Conservation (phyloP, 2,797 vertebrate species). For the Hapalemur alaotrensis region DNA sequence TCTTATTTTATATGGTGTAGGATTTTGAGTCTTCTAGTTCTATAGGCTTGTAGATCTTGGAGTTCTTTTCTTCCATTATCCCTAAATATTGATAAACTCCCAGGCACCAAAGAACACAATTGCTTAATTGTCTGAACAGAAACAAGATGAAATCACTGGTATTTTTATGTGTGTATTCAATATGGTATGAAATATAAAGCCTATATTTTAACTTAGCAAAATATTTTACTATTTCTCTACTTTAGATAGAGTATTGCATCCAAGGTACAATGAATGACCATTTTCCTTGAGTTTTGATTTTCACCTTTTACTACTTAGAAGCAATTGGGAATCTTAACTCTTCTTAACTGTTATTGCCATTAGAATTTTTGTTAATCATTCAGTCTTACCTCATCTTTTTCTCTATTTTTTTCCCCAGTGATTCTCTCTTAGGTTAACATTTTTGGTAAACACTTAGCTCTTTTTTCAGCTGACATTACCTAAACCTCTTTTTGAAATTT, state of each 20-base stretch:
- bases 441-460: slow-evolving; percentile 38
- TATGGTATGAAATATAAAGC: slow-evolving; percentile 75
- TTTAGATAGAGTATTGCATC: slow-evolving; percentile 72
- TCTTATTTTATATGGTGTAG: slow-evolving; percentile 48
- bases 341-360: not conserved
- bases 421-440: slow-evolving; percentile 8
- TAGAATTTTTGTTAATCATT: slow-evolving; percentile 45
- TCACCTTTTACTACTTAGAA: slow-evolving; percentile 66
- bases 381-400: not conserved
- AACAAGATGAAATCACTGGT: slow-evolving; percentile 78
- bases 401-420: not conserved
- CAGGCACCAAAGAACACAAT: slow-evolving; percentile 85
- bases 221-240: slow-evolving; percentile 77
- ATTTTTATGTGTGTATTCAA: slow-evolving; percentile 80
- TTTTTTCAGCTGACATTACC: slow-evolving; percentile 48
- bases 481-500: slow-evolving; percentile 62
- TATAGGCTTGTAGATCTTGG: slow-evolving; percentile 47
- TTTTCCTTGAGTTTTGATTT: slow-evolving; percentile 77
- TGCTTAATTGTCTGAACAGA: slow-evolving; percentile 78
- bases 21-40: slow-evolving; percentile 62
- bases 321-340: not conserved
- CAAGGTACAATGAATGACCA: slow-evolving; percentile 78
- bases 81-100: slow-evolving; percentile 69
- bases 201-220: slow-evolving; percentile 77
- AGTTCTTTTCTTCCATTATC: slow-evolving; percentile 53